Conservation (phyloP, 2,888 invertebrate genomes). For the Keiferia lycopersicella region DNA sequence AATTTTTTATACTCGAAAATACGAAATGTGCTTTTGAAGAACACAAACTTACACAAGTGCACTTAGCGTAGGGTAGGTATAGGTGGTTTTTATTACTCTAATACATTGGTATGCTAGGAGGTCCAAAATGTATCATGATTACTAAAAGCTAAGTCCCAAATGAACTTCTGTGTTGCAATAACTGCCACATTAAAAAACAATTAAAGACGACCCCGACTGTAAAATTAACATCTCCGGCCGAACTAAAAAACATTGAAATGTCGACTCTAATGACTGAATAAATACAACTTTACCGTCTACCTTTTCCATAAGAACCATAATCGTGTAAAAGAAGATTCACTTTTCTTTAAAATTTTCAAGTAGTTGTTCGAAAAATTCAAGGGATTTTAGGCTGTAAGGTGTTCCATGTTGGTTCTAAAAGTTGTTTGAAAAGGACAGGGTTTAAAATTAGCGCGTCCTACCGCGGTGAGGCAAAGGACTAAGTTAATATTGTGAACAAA, state of each 20-base stretch:
- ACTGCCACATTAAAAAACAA: conserved; percentile 22
- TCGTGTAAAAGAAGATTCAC: conserved; percentile 33
- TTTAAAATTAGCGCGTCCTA: conserved; percentile 71
- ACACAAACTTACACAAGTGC: too few relatives aligned
- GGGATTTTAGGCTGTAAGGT: conserved; percentile 46
- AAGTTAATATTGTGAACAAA: conserved; percentile 48
- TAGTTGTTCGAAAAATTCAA: conserved; percentile 18
- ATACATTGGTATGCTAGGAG: too few relatives aligned
- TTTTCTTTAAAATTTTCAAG: conserved; percentile 17
- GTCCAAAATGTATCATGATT: not conserved
- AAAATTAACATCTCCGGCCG: conserved; percentile 49
- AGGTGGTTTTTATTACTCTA: too few relatives aligned
- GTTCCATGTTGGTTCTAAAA: conserved; percentile 55
- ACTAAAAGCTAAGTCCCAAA: not conserved
- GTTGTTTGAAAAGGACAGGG: conserved; percentile 68
- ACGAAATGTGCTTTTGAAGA: too few relatives aligned
- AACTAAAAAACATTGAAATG: conserved; percentile 60
- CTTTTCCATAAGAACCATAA: conserved; percentile 40
- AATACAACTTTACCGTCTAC: conserved; percentile 56
- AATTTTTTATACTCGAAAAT: too few relatives aligned
- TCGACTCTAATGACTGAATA: conserved; percentile 57
- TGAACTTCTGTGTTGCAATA: conserved; percentile 1
- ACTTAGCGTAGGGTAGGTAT: too few relatives aligned
- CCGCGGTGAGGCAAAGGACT: conserved; percentile 65
- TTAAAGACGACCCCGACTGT: conserved; percentile 22